Conservation (phyloP, 2,113 vertebrate species). For the Chaetodon trifascialis region DNA sequence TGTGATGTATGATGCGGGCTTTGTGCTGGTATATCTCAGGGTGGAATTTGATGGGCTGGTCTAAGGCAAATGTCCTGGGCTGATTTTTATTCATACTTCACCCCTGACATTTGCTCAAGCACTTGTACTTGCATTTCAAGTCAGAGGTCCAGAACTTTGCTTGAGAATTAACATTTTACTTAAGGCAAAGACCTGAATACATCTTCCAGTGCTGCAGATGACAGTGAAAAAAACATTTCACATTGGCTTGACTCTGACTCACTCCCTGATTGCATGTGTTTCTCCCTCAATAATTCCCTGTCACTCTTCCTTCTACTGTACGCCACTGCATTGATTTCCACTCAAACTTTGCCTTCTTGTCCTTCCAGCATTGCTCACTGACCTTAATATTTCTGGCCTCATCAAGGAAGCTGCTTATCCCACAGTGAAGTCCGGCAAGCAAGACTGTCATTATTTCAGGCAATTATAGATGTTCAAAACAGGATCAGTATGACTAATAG, state of each 20-base stretch:
- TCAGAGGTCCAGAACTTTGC: background rate
- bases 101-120: background rate
- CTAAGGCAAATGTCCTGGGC: too few relatives aligned
- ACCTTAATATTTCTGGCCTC: conserved; percentile 30
- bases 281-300: conserved; percentile 2
- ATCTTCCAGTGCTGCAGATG: background rate
- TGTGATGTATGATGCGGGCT: background rate
- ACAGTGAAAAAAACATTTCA: background rate
- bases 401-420: conserved; percentile 10
- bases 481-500: conserved; percentile 34
- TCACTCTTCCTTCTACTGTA: conserved; percentile 16
- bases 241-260: background rate
- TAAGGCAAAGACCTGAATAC: background rate
- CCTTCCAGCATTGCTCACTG: conserved; percentile 2
- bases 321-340: conserved; percentile 30
- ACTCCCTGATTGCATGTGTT: conserved; percentile 8
- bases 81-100: too few relatives aligned
- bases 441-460: conserved; percentile 33
- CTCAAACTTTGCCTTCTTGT: conserved; percentile 14
- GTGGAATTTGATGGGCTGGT: background rate
- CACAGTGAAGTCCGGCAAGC: conserved; percentile 8
- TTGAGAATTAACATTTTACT: background rate
- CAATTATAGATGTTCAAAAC: conserved; percentile 51
- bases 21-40: background rate
- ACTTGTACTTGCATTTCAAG: background rate